Base-by-base conservation (phyloP, 2,113 vertebrate species). In the Brachypodius melanocephalos region DNA sequence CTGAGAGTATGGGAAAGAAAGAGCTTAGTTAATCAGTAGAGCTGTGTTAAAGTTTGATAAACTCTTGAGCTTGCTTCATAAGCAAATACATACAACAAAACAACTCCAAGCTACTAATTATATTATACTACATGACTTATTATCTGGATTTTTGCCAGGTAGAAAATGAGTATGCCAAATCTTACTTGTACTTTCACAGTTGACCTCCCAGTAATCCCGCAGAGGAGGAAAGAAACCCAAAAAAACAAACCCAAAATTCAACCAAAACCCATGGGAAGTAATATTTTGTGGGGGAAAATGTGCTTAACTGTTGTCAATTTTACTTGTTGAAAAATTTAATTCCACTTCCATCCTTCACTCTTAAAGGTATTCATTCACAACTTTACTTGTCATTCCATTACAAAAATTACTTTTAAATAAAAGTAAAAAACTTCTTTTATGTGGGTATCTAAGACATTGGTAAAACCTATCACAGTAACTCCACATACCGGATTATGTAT, bases 111-210 rank as follows among this genome's bases (percentile, higher is more conserved):
- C 31, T 91, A 79, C 86, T 91, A 62, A 86, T 75, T 80, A 10
- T 92, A 31, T 76, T n/a, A 14, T 52, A 78, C 76, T 83, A 84
- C 67, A 72, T 91, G 43, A 94, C 38, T 75, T 55, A 31, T 51
- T 90, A 73, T 62, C 73, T 96, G 84, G 88, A 78, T 62, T 85
- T 62, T 80, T 67, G 85, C 95, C 96, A 95, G n/a, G 22, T 85
- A 34, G 68, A 78, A 77, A 89, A 89, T 91, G 26, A 76, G 94
- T 94, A 89, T 46, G 42, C 96, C 78, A 88, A 91, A 81, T 66
- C 65, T 84, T 85, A 61, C 66, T 92, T 92, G 78, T 95, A 81
- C 72, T 95, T 97, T 96, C 55, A 89, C 80, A 81, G 76, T 76
- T 95, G 93, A 91, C 93, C 49, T 96, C 40, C 58, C 69, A 80